phyloP scores from a whole-genome alignment of 2,113 vertebrate species.

The Parus major region DNA sequence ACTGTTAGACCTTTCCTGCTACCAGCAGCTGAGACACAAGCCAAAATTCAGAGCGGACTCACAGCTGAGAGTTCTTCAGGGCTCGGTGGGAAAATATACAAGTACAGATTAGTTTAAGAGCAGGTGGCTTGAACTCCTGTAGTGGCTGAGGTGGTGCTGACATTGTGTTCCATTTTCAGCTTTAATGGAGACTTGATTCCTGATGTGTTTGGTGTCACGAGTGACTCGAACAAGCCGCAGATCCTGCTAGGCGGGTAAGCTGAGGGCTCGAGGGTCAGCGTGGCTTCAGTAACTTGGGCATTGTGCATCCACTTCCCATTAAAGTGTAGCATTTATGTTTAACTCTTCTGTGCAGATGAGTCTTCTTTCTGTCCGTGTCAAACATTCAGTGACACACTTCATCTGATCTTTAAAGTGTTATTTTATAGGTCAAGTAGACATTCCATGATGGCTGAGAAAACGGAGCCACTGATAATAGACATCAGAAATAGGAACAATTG shows the following conservation, averaged over 20 bases:
- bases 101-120: not conserved
- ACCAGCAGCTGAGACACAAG: not conserved
- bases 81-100: not conserved
- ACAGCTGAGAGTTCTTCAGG: not conserved
- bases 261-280: not conserved
- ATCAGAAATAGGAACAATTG: not conserved
- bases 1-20: not conserved
- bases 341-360: not conserved
- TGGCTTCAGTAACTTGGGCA: not conserved
- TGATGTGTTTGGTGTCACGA: conserved; percentile 87
- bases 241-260: conserved; percentile 81
- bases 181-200: conserved; percentile 97
- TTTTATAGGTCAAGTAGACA: not conserved
- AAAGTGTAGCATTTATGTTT: not conserved
- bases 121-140: not conserved
- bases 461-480: not conserved
- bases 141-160: not conserved
- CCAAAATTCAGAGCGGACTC: not conserved
- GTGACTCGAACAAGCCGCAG: conserved; percentile 63
- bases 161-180: conserved; percentile 70
- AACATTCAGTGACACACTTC: not conserved
- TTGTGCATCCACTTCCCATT: not conserved
- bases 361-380: not conserved
- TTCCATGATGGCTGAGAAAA: not conserved
- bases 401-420: not conserved